Evolutionary conservation across 2,888 invertebrate species (phyloP).

Genomic region (Dendrolimus houi): DNA sequence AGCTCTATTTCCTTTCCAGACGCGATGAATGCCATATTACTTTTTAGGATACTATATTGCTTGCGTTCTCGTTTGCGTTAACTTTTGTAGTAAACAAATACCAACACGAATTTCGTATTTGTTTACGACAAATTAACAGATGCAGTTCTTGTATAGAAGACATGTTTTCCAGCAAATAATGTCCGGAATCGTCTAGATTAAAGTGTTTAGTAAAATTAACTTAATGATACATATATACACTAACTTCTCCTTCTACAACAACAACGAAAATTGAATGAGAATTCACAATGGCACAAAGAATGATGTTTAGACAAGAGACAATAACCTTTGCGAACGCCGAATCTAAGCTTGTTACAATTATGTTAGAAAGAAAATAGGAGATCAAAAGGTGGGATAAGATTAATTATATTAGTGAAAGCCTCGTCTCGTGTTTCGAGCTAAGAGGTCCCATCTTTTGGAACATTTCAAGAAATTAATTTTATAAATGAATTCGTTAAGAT

Average conservation of each 20-base stretch:
- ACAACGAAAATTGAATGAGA: no score
- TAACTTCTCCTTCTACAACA: no score
- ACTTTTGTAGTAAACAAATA: not conserved
- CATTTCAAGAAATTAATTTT: slow-evolving; percentile 39
- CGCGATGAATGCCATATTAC: slow-evolving; percentile 20
- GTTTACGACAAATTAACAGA: not conserved
- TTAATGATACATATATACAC: no score
- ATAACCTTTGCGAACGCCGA: slow-evolving; percentile 1
- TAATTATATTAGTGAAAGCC: slow-evolving; percentile 46
- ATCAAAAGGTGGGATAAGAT: slow-evolving; percentile 39
- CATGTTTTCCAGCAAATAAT: no score
- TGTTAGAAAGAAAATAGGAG: slow-evolving; percentile 27
- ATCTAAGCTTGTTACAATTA: slow-evolving; percentile 26
- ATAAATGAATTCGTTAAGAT: slow-evolving; percentile 45
- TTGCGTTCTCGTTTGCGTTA: not conserved
- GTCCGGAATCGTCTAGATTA: no score
- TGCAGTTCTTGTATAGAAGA: not conserved
- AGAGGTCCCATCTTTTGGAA: slow-evolving; percentile 30
- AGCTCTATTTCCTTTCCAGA: slow-evolving; percentile 65
- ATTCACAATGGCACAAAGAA: no score
- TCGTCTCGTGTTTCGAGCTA: slow-evolving; percentile 27
- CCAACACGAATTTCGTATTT: not conserved
- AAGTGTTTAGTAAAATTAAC: no score
- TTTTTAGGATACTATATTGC: slow-evolving; percentile 11
- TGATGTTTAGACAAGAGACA: not conserved